Base-by-base conservation (phyloP, 1,140 invertebrate species). In the Drosophila nebulosa region DNA sequence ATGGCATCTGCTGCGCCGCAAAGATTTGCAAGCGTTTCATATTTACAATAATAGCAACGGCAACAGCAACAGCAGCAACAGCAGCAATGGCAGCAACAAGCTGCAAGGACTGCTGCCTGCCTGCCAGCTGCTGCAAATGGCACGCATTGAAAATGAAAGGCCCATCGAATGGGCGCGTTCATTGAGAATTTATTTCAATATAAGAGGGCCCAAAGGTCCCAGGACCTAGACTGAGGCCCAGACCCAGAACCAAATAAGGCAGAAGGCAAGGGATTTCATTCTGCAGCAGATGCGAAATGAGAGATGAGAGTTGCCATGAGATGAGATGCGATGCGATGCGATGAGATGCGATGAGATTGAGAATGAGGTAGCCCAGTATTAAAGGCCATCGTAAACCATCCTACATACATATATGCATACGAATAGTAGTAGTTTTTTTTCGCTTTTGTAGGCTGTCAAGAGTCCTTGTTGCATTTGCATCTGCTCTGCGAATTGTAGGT, bases 171-270 rank as follows among this genome's bases (percentile, higher is more conserved):
- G 83, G 81, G 74, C 81, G 78, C 83, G 74, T 88, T 86, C 81
- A 86, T 86, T 86, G 81, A 78, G 78, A 81, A 86, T 86, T 86
- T 88, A 88, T 81, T 88, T 86, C 78, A 86, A 86, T 86, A 86
- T 86, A 86, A 74, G 66, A 74, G 81, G 81, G 67, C 64, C 26
- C 52, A 74, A 64, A 74, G 81, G 67, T 65, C 26, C 52, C 22
- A 39, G 71, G 66, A 67, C 27, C 27, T 30, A 6, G 27, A 9
- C 12, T 35, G 39, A 16, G 39, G 14, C 39, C 39, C 39, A 46
- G 16, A 18, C 4, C 16, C 9, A 46, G 18, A 16, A 21, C 16
- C 71, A 69, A 56, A 50, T 65, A 46, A 32, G 18, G n/a, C 51
- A n/a, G n/a, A n/a, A n/a, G n/a, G n/a, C n/a, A n/a, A n/a, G n/a